Conservation (phyloP, 2,888 invertebrate genomes). For the Smittia aterrima region DNA sequence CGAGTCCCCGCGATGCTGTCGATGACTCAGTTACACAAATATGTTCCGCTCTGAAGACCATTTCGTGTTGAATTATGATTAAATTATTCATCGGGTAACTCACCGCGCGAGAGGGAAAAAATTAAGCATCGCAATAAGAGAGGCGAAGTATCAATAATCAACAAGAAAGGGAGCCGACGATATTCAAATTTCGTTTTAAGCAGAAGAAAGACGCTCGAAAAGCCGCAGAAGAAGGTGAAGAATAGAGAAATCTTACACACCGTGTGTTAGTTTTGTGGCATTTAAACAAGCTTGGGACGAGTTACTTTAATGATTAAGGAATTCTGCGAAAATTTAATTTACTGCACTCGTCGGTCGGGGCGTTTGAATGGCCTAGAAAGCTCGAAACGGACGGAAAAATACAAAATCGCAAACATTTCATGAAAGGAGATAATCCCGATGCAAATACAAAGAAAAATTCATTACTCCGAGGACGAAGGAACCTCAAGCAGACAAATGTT, state of each 20-base stretch:
- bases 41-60: slow-evolving; percentile 15
- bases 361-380: slow-evolving; percentile 17
- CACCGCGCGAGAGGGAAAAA: slow-evolving; percentile 10
- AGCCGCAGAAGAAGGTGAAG: slow-evolving; percentile 9
- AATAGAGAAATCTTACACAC: slow-evolving; percentile 24
- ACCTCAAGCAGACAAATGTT: slow-evolving; percentile 1
- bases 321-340: slow-evolving; percentile 25
- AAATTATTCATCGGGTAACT: slow-evolving; percentile 40
- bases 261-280: background rate
- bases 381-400: background rate
- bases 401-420: background rate
- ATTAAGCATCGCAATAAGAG: slow-evolving; percentile 21
- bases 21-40: slow-evolving; percentile 38
- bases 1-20: background rate
- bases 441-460: slow-evolving; percentile 38
- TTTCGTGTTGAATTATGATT: slow-evolving; percentile 35
- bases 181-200: slow-evolving; percentile 16
- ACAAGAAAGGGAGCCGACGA: slow-evolving; percentile 26
- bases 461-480: slow-evolving; percentile 21
- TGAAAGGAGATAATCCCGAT: slow-evolving; percentile 24
- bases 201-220: background rate
- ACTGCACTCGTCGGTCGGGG: background rate
- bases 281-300: background rate
- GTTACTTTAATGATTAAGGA: background rate
- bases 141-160: slow-evolving; percentile 39